Evolutionary conservation across 2,888 invertebrate genomes (phyloP).

Genomic region (Spodoptera exigua): DNA sequence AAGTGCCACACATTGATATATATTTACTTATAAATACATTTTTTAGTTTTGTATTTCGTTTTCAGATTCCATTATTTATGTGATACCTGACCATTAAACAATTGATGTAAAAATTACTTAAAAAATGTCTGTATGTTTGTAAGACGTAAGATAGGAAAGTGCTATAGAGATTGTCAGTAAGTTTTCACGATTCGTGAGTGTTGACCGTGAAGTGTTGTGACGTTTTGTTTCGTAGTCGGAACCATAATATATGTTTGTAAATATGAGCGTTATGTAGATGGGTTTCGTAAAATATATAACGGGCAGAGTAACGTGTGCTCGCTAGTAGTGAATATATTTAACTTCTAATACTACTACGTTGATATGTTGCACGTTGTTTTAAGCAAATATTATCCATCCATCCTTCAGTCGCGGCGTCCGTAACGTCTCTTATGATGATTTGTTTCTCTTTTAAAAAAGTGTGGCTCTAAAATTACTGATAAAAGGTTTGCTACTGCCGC

Average conservation of each 20-base stretch:
- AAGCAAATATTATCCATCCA: slow-evolving; percentile 58
- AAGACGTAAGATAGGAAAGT: slow-evolving; percentile 23
- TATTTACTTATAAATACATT: slow-evolving; percentile 43
- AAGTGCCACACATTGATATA: slow-evolving; percentile 57
- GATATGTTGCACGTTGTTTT: slow-evolving; percentile 58
- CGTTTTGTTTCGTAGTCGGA: slow-evolving; percentile 36
- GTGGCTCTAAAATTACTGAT: slow-evolving; percentile 52
- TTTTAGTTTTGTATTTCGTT: slow-evolving; percentile 49
- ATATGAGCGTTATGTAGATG: slow-evolving; percentile 19
- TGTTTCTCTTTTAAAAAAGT: slow-evolving; percentile 54
- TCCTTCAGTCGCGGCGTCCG: slow-evolving; percentile 53
- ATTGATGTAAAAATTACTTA: slow-evolving; percentile 49
- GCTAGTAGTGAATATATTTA: slow-evolving; percentile 53
- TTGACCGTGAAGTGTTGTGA: slow-evolving; percentile 11
- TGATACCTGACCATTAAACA: slow-evolving; percentile 52
- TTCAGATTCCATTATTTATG: slow-evolving; percentile 50
- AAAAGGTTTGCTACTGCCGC: slow-evolving; percentile 57
- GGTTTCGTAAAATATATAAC: slow-evolving; percentile 16
- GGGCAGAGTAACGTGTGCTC: slow-evolving; percentile 36
- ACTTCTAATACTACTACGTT: slow-evolving; percentile 40
- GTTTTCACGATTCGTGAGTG: slow-evolving; percentile 15
- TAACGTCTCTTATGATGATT: slow-evolving; percentile 50
- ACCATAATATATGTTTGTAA: slow-evolving; percentile 31
- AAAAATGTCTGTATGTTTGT: slow-evolving; percentile 48
- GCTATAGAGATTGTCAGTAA: slow-evolving; percentile 18